Conservation (phyloP, 2,797 vertebrate genomes). For the Natrix natrix region DNA sequence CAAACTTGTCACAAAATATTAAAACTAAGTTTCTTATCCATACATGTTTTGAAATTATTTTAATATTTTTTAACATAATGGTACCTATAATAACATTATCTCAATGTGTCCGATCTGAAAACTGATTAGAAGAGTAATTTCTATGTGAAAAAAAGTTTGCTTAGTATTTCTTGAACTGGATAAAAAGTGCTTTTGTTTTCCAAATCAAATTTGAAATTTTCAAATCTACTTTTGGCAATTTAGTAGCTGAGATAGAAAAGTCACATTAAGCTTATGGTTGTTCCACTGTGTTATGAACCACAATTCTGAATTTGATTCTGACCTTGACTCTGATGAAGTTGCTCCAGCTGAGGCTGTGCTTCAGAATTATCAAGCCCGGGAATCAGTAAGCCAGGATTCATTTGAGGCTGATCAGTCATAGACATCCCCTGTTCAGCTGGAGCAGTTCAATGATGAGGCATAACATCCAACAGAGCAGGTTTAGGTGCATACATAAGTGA, state of each 20-base stretch:
- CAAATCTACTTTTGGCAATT: background rate
- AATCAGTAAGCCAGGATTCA: background rate
- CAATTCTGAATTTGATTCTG: background rate
- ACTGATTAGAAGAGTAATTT: slow-evolving; percentile 13
- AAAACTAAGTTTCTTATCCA: background rate
- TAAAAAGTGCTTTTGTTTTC: accelerated
- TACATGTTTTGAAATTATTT: slow-evolving; percentile 2
- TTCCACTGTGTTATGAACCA: background rate
- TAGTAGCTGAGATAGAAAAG: background rate
- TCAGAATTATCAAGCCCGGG: background rate
- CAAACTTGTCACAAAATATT: slow-evolving; percentile 12
- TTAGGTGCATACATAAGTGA: background rate
- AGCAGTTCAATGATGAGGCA: background rate
- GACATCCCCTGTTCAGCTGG: background rate
- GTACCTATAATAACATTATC: background rate
- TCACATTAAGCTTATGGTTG: background rate
- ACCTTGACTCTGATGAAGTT: background rate
- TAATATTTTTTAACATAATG: background rate
- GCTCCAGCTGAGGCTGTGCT: background rate
- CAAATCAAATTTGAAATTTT: background rate
- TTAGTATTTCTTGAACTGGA: slow-evolving; percentile 16
- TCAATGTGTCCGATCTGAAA: slow-evolving; percentile 23
- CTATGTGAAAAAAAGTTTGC: background rate
- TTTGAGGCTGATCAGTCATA: background rate
- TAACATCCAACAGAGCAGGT: background rate